phyloP scores from a whole-genome alignment of 2,888 invertebrate genomes.

The Drosophila anomalata region DNA sequence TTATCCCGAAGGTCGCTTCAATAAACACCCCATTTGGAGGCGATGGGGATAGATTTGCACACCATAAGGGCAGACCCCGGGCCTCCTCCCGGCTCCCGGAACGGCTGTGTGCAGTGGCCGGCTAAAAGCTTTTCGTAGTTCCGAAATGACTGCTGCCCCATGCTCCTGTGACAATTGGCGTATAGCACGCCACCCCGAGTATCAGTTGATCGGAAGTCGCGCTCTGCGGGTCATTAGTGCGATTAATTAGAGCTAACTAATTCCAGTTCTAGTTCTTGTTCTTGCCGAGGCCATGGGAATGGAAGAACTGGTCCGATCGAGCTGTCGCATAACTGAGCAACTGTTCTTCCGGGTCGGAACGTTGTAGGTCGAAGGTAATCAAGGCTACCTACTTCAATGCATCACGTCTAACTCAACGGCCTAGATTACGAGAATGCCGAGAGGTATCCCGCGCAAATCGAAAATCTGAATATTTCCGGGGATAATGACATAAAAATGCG shows the following conservation, averaged over 20 bases:
- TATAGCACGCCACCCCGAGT: conserved; percentile 61
- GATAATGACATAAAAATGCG: too few relatives aligned
- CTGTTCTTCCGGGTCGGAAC: too few relatives aligned
- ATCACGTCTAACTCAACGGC: too few relatives aligned
- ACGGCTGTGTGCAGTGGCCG: neutral
- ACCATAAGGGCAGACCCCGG: conserved; percentile 18
- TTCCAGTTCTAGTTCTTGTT: conserved; percentile 26
- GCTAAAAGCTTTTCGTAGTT: conserved; percentile 76
- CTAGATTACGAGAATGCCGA: too few relatives aligned
- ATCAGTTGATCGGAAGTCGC: conserved; percentile 49
- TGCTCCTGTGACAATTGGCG: conserved; percentile 71
- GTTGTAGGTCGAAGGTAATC: too few relatives aligned
- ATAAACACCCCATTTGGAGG: conserved; percentile 68
- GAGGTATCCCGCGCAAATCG: too few relatives aligned
- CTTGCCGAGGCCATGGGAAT: too few relatives aligned
- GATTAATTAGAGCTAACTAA: too few relatives aligned
- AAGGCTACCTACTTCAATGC: too few relatives aligned
- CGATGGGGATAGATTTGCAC: conserved; percentile 58
- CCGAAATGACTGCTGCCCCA: conserved; percentile 56
- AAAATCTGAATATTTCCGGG: too few relatives aligned
- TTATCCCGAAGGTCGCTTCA: conserved; percentile 53
- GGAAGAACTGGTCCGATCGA: too few relatives aligned
- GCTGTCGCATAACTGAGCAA: too few relatives aligned
- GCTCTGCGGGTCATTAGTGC: neutral
- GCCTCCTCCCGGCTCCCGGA: conserved; percentile 6